phyloP scores from a whole-genome alignment of 2,113 vertebrate species.

The Rostratula benghalensis region DNA sequence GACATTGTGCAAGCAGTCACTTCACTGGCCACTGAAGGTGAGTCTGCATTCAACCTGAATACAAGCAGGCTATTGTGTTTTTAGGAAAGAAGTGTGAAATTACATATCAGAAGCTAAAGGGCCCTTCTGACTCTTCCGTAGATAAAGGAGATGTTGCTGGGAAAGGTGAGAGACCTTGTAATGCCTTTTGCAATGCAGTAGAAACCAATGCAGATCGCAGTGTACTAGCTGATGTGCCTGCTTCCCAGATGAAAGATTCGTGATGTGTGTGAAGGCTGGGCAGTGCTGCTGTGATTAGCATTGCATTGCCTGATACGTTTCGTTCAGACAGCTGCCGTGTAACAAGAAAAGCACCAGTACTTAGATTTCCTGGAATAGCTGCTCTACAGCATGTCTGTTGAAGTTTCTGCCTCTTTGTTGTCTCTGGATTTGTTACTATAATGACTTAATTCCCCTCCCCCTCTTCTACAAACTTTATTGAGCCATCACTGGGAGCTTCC shows the following conservation, averaged over 20 bases:
- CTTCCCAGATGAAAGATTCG: not conserved
- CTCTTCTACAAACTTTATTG: not conserved
- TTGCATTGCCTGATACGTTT: not conserved
- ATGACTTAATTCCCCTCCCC: not conserved
- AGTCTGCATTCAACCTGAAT: conserved; percentile 15
- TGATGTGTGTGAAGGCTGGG: accelerated
- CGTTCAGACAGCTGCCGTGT: not conserved
- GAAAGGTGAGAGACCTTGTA: not conserved
- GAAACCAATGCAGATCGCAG: not conserved
- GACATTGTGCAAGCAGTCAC: not conserved
- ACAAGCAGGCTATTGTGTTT: not conserved
- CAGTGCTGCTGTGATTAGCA: accelerated
- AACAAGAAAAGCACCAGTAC: not conserved
- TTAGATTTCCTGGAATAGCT: not conserved
- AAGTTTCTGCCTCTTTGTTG: not conserved
- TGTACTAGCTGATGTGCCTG: not conserved
- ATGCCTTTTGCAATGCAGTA: not conserved
- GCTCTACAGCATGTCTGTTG: not conserved
- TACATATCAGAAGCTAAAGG: not conserved
- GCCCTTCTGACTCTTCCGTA: not conserved
- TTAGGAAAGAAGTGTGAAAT: not conserved
- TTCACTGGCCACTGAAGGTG: conserved; percentile 1
- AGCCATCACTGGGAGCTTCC: not conserved
- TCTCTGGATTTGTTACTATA: not conserved
- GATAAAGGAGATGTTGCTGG: not conserved